Evolutionary conservation across 2,113 vertebrate species (phyloP), one percentile per base, ranked within the genome.

Genomic region (Megatriorchis doriae): DNA sequence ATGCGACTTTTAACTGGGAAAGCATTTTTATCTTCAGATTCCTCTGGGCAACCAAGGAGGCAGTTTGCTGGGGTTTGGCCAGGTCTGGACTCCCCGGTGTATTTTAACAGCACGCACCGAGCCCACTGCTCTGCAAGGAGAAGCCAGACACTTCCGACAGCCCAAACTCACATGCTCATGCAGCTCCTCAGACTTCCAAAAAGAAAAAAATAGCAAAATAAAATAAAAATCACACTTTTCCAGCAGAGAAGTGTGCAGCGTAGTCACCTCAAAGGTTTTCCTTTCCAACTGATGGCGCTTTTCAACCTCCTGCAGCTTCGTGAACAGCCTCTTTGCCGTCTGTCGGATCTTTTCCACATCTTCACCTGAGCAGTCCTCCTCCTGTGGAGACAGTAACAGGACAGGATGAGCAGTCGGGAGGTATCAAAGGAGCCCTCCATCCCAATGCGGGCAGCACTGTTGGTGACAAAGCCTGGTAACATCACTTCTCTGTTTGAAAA

Each of bases 261-360:
- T 5, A 36, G 94, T 92, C 55, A 99, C 99, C 99, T 99, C 98
- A 15, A 99, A 98, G 72, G 94, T 96, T 13, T 97, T 97, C 62
- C 96, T 98, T 43, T 99, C 99, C 61, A 98, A 97, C 95, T 98
- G 98, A 65, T 99, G 99, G 68, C 96, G 98, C 63, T 85, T 98
- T 78, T 99, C 99, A 0, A 98, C 97, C 50, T 99, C 99, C 96
- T 98, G 98, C 53, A 99, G 97, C 96, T 98, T 98, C 52, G 55
- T 94, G 20, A 98, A 99, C 12, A 99, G 93, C 31, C 98, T 98
- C 93, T 96, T 98, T 6, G 98, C 98, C 1, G 98, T 98, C 93
- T 98, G 98, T 32, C 98, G 98, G 85, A 99, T 97, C 90, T 98
- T 98, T 27, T 96, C 97, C 14, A 97, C 98, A 48, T 99, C 99